Evolutionary conservation across 92 coral and sea anemone genomes (phyloP), one percentile per base, ranked within the genome.

Genomic region (Porites cylindrica): DNA sequence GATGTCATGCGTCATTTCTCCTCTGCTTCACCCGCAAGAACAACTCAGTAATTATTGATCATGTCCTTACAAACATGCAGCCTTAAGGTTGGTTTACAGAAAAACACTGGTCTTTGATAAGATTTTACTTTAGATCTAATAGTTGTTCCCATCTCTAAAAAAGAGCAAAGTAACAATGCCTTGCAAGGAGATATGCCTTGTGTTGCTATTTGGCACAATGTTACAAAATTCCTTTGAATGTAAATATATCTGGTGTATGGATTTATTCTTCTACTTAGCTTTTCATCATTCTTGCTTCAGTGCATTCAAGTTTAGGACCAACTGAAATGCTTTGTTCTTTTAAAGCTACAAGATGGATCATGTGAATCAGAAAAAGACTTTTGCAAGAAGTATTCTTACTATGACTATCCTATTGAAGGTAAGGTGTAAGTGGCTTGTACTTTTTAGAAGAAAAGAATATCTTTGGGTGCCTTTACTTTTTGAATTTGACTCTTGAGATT

Each of bases 391-490:
- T 78, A 93, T 53, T 80, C 86, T 16, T 97, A 88, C 76, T 91
- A 88, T 20, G 94, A 94, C 85, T 97, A 88, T 74, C 99, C 99
- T 26, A 77, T 97, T 66, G 99, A 97, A 97, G 98, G 99, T 97
- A 87, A 82, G 14, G 56, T 60, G 43, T 4, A 23, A 6, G 21
- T 51, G 8, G 10, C 13, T 53, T 52, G 13, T 52, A 11, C 21
- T 43, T 18, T 18, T 4, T 50, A 13, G 51, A 7, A 5, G 1
- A 50, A 61, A 21, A n/a, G 8, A 20, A n/a, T 3, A 13, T 38
- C 47, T 38, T 2, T 59, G 63, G 63, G 63, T 17, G 13, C 13
- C 17, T 7, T 62, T 62, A n/a, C 7, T 17, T 16, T 62, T 62
- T 29, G 32, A 3, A 3, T 29, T 29, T 8, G 61, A 10, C 11